These are phyloP conservation scores for Axis porcinus DNA, from an alignment of 2,113 vertebrate species.

Conservation along the genomic window DNA sequence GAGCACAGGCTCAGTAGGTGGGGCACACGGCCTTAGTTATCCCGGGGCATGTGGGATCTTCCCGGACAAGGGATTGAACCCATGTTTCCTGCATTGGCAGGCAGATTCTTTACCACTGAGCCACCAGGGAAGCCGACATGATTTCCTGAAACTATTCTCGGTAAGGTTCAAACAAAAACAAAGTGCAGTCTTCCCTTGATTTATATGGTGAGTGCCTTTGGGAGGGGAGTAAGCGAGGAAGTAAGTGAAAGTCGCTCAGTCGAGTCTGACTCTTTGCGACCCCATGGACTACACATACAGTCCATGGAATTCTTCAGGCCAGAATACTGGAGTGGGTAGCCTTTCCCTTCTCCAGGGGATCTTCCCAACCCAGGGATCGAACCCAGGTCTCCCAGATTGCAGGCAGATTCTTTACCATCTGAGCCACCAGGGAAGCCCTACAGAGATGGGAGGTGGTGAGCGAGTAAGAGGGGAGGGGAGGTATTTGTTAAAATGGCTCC, in stretches of 20 bases:
- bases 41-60: accelerated
- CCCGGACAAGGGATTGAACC: not conserved
- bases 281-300: not conserved
- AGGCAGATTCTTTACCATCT: not conserved
- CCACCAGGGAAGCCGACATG: not conserved
- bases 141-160: not conserved
- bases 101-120: not conserved
- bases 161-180: not conserved
- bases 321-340: not conserved
- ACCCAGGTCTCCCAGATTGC: accelerated
- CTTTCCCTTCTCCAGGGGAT: not conserved
- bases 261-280: not conserved
- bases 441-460: not conserved
- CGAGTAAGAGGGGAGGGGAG: accelerated
- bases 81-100: not conserved
- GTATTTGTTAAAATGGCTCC: not conserved
- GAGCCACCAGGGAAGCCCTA: not conserved
- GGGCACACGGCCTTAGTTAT: not conserved
- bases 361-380: not conserved
- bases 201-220: not conserved
- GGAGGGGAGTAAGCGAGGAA: not conserved
- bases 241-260: not conserved
- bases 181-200: not conserved
- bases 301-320: not conserved
- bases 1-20: not conserved